phyloP scores from a whole-genome alignment of 2,888 invertebrate genomes.

The Drosophila gaucha region DNA sequence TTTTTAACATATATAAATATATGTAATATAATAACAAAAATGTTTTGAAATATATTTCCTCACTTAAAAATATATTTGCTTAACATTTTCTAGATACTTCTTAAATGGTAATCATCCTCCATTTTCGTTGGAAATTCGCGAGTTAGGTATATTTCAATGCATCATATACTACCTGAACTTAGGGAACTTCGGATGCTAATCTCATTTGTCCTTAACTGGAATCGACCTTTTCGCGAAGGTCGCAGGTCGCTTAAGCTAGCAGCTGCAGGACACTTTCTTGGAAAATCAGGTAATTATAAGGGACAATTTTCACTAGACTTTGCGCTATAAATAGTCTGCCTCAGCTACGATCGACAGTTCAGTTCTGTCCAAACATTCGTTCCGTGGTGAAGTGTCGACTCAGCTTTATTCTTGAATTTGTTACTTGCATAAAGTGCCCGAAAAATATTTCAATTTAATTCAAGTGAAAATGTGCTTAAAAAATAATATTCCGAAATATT shows the following conservation, averaged over 20 bases:
- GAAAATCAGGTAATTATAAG: not conserved
- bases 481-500: not conserved
- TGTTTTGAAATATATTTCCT: no score
- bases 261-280: not conserved
- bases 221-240: not conserved
- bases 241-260: not conserved
- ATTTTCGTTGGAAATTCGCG: not conserved
- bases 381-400: slow-evolving; percentile 12
- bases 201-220: not conserved
- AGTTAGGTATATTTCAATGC: not conserved
- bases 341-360: not conserved
- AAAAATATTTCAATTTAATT: not conserved
- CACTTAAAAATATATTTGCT: no score
- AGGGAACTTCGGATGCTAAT: not conserved
- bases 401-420: not conserved
- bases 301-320: not conserved
- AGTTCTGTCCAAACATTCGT: not conserved
- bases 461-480: not conserved
- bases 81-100: not conserved
- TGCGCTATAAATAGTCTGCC: not conserved
- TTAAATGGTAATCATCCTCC: no score
- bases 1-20: no score
- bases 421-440: no score
- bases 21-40: no score
- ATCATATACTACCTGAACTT: not conserved